Evolutionary conservation across 2,888 invertebrate genomes (phyloP).

Genomic region (Rhagophthalmus giganteus): DNA sequence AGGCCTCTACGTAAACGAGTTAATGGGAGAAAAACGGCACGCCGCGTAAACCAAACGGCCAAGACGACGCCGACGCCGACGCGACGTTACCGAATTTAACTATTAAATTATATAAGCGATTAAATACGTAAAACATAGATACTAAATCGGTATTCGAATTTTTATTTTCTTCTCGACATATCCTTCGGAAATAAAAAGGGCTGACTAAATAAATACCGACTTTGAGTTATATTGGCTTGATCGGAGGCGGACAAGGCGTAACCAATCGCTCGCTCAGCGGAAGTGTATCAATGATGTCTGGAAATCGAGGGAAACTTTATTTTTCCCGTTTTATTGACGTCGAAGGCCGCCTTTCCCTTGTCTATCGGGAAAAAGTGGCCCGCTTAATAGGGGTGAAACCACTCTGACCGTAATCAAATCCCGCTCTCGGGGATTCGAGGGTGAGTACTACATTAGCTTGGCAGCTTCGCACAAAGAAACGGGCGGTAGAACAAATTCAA

Average conservation of each 20-base stretch:
- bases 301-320: slow-evolving; percentile 48
- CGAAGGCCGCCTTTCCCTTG: slow-evolving; percentile 63
- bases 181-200: slow-evolving; percentile 39
- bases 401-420: slow-evolving; percentile 58
- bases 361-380: slow-evolving; percentile 56
- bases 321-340: slow-evolving; percentile 54
- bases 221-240: slow-evolving; percentile 36
- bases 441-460: slow-evolving; percentile 50
- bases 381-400: slow-evolving; percentile 58
- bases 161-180: too few relatives aligned
- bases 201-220: slow-evolving; percentile 42
- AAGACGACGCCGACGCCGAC: too few relatives aligned
- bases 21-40: slow-evolving; percentile 9
- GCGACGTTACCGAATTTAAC: too few relatives aligned
- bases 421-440: slow-evolving; percentile 47
- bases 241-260: slow-evolving; percentile 43
- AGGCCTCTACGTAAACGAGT: slow-evolving; percentile 11
- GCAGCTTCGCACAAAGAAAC: slow-evolving; percentile 50
- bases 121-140: too few relatives aligned
- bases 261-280: slow-evolving; percentile 49
- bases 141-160: too few relatives aligned
- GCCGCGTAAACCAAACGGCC: not conserved
- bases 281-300: slow-evolving; percentile 50
- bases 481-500: slow-evolving; percentile 46
- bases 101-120: too few relatives aligned